Evolutionary conservation across 2,113 vertebrate genomes (phyloP).

Genomic region (Malurus alboscapulatus): DNA sequence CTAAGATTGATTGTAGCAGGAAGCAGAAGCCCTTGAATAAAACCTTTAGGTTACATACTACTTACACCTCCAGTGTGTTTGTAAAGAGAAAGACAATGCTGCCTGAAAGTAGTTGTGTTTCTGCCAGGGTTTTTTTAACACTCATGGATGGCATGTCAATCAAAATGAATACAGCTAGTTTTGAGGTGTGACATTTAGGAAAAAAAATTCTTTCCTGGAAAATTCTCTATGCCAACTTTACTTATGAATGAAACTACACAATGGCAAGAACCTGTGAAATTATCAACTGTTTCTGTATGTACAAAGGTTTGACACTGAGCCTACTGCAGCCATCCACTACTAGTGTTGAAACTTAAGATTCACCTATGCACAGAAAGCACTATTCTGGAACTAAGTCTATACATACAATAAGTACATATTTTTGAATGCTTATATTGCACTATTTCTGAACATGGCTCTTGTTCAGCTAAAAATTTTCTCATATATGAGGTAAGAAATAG

Average conservation of each 20-base stretch:
- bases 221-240: neutral
- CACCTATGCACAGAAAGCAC: neutral
- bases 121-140: neutral
- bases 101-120: neutral
- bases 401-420: neutral
- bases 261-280: neutral
- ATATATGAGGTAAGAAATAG: neutral
- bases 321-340: neutral
- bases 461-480: neutral
- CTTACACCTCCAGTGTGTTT: neutral
- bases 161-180: neutral
- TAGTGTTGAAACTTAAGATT: neutral
- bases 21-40: neutral
- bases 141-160: neutral
- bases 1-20: neutral
- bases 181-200: neutral
- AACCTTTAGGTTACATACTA: neutral
- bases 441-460: neutral
- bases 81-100: neutral
- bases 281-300: neutral
- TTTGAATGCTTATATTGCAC: neutral
- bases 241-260: neutral
- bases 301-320: accelerated
- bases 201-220: neutral
- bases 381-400: neutral